phyloP scores from a whole-genome alignment of 2,888 invertebrate genomes.

The Drosophila macrospina region DNA sequence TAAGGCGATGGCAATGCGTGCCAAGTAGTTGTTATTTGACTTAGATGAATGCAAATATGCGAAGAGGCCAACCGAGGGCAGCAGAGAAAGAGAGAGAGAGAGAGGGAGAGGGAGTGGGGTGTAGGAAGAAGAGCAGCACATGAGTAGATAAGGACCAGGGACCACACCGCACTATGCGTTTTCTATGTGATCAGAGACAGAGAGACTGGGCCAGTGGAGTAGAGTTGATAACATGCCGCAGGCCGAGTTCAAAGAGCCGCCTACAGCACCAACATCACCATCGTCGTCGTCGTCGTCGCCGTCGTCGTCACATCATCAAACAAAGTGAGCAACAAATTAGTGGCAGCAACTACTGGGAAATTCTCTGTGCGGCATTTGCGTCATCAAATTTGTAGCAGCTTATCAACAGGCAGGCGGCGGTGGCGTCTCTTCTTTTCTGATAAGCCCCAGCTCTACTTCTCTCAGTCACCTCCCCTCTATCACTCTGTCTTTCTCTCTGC shows the following conservation, averaged over 20 bases:
- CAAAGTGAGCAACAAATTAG: conserved; percentile 74
- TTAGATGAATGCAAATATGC: conserved; percentile 56
- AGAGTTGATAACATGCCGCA: conserved; percentile 44
- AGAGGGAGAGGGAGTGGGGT: not conserved
- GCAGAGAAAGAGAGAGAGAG: not conserved
- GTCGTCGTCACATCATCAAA: conserved; percentile 63
- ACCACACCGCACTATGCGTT: conserved; percentile 44
- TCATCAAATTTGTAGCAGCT: conserved; percentile 75
- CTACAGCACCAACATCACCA: conserved; percentile 20
- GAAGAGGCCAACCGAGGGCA: conserved; percentile 27
- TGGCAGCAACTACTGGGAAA: conserved; percentile 59
- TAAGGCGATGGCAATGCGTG: conserved; percentile 12
- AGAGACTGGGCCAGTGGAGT: conserved; percentile 18
- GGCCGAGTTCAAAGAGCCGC: conserved; percentile 71
- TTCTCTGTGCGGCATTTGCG: conserved; percentile 56
- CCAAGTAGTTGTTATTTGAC: conserved; percentile 52
- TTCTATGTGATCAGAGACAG: conserved; percentile 7
- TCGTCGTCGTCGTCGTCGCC: not conserved
- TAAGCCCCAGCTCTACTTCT: conserved; percentile 34
- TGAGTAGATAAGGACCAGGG: conserved; percentile 64
- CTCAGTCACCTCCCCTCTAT: not conserved
- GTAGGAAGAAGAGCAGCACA: conserved; percentile 38
- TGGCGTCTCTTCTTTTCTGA: conserved; percentile 41
- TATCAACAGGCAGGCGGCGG: conserved; percentile 48
- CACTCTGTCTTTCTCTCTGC: not conserved